A percentile compares a stretch with the other conserved stretches of the same genome.
Evolutionary conservation across 2,797 vertebrate genomes (phyloP).

Genomic region (Todus mexicanus): DNA sequence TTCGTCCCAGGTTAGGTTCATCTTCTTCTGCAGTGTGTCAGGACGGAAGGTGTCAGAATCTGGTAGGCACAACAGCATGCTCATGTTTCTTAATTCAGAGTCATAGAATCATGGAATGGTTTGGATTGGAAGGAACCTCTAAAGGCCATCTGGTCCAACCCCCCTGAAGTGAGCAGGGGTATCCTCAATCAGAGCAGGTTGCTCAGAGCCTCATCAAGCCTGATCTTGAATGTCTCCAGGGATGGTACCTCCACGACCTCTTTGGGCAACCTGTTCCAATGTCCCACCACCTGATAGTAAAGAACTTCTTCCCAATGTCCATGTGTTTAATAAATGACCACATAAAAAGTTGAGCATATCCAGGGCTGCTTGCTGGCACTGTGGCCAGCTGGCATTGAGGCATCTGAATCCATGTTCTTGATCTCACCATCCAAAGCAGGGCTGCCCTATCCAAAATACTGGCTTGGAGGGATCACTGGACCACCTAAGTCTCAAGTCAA

Average conservation of each 20-base stretch:
- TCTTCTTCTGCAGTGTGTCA: background rate
- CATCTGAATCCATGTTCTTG: background rate
- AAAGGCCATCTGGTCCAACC: too few species aligned
- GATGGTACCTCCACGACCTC: too few species aligned
- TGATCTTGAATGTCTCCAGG: too few species aligned
- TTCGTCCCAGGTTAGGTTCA: background rate
- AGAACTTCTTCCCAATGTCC: too few species aligned
- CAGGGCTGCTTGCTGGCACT: fast-evolving
- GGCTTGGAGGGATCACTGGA: background rate
- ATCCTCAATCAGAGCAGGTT: too few species aligned
- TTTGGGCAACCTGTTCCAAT: too few species aligned
- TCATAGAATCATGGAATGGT: too few species aligned
- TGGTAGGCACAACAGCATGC: fast-evolving
- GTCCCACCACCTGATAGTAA: too few species aligned
- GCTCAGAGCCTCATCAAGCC: too few species aligned
- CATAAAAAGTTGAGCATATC: fast-evolving
- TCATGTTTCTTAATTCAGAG: background rate
- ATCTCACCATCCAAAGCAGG: background rate
- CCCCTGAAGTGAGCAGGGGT: too few species aligned
- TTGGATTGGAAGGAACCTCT: too few species aligned
- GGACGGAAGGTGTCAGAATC: background rate
- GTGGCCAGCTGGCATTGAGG: background rate
- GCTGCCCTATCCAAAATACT: background rate
- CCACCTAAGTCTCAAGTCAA: background rate
- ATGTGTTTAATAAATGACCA: background rate